phyloP scores from a whole-genome alignment of 2,888 invertebrate species.

The Rhabditoides inermis region DNA sequence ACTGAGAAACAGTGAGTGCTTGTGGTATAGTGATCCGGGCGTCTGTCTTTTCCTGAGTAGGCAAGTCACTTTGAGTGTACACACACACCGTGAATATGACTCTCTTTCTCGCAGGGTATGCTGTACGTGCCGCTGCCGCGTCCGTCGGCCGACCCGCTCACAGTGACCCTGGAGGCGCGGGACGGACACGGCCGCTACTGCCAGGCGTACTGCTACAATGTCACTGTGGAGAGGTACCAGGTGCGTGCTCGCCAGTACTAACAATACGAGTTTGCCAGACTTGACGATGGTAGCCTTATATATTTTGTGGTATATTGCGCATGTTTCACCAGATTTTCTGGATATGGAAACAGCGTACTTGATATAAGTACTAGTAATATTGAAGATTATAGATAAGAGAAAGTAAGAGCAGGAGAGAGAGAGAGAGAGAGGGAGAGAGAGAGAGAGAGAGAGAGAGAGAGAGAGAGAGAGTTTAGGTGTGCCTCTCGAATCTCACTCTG shows the following conservation, averaged over 20 bases:
- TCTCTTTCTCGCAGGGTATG: slow-evolving; percentile 39
- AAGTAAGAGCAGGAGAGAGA: too few species aligned
- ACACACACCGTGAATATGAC: not conserved
- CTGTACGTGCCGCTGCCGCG: slow-evolving; percentile 46
- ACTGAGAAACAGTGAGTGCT: not conserved
- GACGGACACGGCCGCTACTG: slow-evolving; percentile 48
- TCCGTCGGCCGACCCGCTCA: slow-evolving; percentile 23
- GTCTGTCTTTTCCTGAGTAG: not conserved
- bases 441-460: too few species aligned
- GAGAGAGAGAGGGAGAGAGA: too few species aligned
- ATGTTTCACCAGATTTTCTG: too few species aligned
- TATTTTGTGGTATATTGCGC: too few species aligned
- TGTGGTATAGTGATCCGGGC: not conserved
- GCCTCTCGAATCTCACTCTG: slow-evolving; percentile 35
- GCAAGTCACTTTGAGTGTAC: too few species aligned
- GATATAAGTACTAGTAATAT: not conserved
- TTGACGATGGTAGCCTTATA: too few species aligned
- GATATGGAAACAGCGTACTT: not conserved
- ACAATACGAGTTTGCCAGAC: not conserved
- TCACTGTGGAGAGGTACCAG: slow-evolving; percentile 43
- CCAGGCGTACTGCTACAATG: slow-evolving; percentile 46
- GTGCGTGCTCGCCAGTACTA: slow-evolving; percentile 9
- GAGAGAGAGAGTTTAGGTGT: too few species aligned
- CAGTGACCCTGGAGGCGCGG: slow-evolving; percentile 37
- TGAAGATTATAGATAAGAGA: too few species aligned